Evolutionary conservation across 2,797 vertebrate genomes (phyloP).

Genomic region (Myioborus miniatus): DNA sequence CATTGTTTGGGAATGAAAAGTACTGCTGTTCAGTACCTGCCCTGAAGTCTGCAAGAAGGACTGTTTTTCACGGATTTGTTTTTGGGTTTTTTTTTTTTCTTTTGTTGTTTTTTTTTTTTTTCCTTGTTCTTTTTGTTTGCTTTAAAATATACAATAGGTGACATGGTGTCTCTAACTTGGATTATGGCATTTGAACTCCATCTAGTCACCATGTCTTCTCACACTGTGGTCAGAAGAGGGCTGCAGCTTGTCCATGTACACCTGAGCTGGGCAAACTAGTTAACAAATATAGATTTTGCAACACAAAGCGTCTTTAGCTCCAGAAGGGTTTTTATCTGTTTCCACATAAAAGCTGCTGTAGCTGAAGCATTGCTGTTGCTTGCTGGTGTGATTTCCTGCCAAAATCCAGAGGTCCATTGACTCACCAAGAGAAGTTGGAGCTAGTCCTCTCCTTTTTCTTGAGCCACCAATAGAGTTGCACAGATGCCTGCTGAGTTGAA

Average conservation of each 20-base stretch:
- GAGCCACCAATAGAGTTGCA: background rate
- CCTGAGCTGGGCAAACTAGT: background rate
- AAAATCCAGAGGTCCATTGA: background rate
- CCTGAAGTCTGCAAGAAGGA: background rate
- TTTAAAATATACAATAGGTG: background rate
- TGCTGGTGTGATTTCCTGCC: background rate
- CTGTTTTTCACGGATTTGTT: background rate
- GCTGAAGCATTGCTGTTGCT: background rate
- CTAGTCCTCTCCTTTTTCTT: background rate
- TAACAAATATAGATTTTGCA: background rate
- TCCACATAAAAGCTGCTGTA: background rate
- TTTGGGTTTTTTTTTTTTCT: no score
- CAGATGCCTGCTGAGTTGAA: background rate
- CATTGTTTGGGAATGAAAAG: background rate
- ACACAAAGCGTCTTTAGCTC: background rate
- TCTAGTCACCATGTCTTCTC: background rate
- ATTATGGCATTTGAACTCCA: background rate
- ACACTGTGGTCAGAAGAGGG: background rate
- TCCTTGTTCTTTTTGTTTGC: background rate
- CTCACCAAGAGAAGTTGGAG: background rate
- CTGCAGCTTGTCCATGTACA: background rate
- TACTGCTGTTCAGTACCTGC: background rate
- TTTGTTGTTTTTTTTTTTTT: background rate
- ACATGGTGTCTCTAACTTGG: background rate
- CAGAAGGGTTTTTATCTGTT: background rate